Percentiles rank a stretch among this genome's conserved stretches.
phyloP scores from a whole-genome alignment of 2,113 vertebrate genomes.

The Actenoides hombroni region DNA sequence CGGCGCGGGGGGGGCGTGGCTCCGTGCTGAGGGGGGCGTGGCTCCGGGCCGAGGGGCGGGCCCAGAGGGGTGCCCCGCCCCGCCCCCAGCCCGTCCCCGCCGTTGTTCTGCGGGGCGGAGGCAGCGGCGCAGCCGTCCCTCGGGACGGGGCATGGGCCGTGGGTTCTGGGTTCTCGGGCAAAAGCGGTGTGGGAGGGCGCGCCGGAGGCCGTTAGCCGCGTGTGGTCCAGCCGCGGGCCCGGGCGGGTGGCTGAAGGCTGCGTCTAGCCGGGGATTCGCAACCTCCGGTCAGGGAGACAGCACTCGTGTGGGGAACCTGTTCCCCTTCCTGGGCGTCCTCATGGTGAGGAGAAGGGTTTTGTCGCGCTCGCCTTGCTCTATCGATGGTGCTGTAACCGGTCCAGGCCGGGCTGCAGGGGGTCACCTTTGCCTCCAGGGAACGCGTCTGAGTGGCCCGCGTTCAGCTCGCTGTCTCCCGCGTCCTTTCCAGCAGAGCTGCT shows the following conservation, averaged over 20 bases:
- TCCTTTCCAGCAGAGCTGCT: neutral
- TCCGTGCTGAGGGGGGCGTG: constrained; percentile 23
- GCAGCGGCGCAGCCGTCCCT: neutral
- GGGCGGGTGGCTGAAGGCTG: neutral
- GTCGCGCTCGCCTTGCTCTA: fast-evolving
- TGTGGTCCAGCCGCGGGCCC: neutral
- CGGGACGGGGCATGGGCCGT: too few species aligned
- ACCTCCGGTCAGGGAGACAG: fast-evolving
- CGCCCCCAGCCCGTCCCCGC: too few species aligned
- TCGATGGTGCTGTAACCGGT: too few species aligned
- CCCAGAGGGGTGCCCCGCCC: too few species aligned
- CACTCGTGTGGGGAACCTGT: neutral
- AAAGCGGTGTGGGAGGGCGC: fast-evolving
- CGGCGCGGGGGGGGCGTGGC: constrained; percentile 9
- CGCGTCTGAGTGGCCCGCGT: fast-evolving
- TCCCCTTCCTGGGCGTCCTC: fast-evolving
- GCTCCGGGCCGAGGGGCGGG: constrained; percentile 31
- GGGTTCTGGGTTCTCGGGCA: fast-evolving
- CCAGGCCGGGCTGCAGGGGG: neutral
- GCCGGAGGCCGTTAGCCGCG: neutral
- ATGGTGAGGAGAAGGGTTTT: fast-evolving
- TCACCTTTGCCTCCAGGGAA: neutral
- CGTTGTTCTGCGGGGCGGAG: too few species aligned
- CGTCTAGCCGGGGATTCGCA: fast-evolving
- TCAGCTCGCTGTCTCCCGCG: too few species aligned